Evolutionary conservation across 1,140 invertebrate species (phyloP).

Genomic region (Babylonia areolata): DNA sequence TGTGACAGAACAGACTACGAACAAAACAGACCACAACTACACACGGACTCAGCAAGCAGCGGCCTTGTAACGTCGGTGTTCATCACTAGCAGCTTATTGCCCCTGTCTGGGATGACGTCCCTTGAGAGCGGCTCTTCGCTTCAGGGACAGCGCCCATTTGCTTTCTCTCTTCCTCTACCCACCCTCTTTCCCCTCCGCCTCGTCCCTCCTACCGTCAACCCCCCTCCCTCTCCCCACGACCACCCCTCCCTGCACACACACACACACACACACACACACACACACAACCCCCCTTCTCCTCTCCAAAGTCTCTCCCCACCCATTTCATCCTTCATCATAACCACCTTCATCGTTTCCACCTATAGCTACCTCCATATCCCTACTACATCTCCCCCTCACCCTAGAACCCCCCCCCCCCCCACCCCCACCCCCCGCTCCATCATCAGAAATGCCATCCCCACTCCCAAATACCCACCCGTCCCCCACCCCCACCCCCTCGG

Average conservation of each 20-base stretch:
- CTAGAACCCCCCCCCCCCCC: no score
- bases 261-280: no score
- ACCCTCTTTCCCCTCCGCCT: not conserved
- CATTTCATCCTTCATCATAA: not conserved
- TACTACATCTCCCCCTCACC: not conserved
- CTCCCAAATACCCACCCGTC: not conserved
- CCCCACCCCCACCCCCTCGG: no score
- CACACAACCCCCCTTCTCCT: no score
- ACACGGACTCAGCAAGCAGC: no score
- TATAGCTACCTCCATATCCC: not conserved
- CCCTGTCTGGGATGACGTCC: no score
- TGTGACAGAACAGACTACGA: not conserved
- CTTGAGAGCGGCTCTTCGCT: no score
- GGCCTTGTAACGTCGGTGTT: not conserved
- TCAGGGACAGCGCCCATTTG: no score
- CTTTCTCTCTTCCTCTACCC: slow-evolving; percentile 1
- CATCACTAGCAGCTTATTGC: not conserved
- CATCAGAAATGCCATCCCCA: not conserved
- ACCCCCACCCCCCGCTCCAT: no score
- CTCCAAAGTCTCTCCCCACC: not conserved
- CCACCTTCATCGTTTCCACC: not conserved
- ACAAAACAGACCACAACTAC: not conserved
- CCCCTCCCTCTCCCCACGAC: no score
- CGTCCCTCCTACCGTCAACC: no score
- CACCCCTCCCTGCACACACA: no score